Evolutionary conservation across 2,888 invertebrate genomes (phyloP).

Genomic region (Polyommatus iphigenia): DNA sequence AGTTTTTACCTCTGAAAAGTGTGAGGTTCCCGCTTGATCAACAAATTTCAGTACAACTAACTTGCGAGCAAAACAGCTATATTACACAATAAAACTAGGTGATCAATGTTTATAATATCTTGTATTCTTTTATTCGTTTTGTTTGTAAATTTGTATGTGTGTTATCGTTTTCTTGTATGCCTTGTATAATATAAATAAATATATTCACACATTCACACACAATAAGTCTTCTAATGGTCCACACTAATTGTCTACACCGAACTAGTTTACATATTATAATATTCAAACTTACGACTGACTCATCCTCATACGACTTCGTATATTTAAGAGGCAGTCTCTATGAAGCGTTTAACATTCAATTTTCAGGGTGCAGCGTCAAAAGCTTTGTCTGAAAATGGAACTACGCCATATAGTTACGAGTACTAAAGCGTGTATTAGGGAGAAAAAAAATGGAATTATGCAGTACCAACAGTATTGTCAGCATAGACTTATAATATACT

Average conservation of each 20-base stretch:
- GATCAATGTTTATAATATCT: background rate
- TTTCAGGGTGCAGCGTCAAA: background rate
- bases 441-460: too few relatives aligned
- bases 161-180: background rate
- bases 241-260: conserved; percentile 70
- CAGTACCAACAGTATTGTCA: too few relatives aligned
- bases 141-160: background rate
- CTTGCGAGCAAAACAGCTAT: background rate
- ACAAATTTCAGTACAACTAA: too few relatives aligned
- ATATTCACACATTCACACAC: conserved; percentile 47
- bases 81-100: background rate
- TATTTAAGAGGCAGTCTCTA: conserved; percentile 54
- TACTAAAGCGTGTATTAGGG: too few relatives aligned
- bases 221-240: conserved; percentile 70
- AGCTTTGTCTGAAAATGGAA: background rate
- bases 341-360: background rate
- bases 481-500: too few relatives aligned
- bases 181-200: conserved; percentile 28
- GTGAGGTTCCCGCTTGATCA: too few relatives aligned
- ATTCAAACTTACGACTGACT: conserved; percentile 77
- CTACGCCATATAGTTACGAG: too few relatives aligned
- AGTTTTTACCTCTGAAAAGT: too few relatives aligned
- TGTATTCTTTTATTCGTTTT: background rate
- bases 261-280: conserved; percentile 77
- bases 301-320: conserved; percentile 68